A percentile compares a stretch with the other conserved stretches of the same genome.
Evolutionary conservation across 2,888 invertebrate species (phyloP).

Genomic region (Mimas tiliae): DNA sequence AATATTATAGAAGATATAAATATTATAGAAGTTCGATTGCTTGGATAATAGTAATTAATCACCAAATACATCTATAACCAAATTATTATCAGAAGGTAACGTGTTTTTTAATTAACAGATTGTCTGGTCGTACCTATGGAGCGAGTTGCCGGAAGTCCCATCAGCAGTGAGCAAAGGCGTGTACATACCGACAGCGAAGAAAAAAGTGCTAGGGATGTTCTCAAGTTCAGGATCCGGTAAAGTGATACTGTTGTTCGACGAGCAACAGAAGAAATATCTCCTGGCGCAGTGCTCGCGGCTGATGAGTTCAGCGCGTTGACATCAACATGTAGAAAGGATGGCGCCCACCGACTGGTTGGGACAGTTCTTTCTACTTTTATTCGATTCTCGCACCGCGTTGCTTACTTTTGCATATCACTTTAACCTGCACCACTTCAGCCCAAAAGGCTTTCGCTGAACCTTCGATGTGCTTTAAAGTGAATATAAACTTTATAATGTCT

Average conservation of each 20-base stretch:
- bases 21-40: too few species aligned
- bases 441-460: conserved; percentile 66
- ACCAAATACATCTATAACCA: too few species aligned
- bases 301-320: conserved; percentile 73
- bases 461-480: conserved; percentile 46
- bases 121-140: conserved; percentile 92
- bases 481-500: conserved; percentile 34
- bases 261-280: conserved; percentile 72
- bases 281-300: conserved; percentile 73
- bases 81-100: neutral
- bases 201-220: conserved; percentile 87
- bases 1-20: too few species aligned
- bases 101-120: conserved; percentile 71
- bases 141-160: conserved; percentile 88
- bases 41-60: too few species aligned
- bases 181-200: conserved; percentile 84
- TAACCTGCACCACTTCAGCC: conserved; percentile 72
- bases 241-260: conserved; percentile 79
- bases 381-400: conserved; percentile 71
- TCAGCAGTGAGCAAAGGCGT: conserved; percentile 89
- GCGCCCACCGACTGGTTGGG: conserved; percentile 53
- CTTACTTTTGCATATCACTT: conserved; percentile 70
- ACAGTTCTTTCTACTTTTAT: conserved; percentile 77
- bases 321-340: conserved; percentile 74
- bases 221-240: conserved; percentile 86